A percentile compares a stretch with the other conserved stretches of the same genome.
phyloP scores from a whole-genome alignment of 2,888 invertebrate genomes.

The Pristionchus fissidentatus region DNA sequence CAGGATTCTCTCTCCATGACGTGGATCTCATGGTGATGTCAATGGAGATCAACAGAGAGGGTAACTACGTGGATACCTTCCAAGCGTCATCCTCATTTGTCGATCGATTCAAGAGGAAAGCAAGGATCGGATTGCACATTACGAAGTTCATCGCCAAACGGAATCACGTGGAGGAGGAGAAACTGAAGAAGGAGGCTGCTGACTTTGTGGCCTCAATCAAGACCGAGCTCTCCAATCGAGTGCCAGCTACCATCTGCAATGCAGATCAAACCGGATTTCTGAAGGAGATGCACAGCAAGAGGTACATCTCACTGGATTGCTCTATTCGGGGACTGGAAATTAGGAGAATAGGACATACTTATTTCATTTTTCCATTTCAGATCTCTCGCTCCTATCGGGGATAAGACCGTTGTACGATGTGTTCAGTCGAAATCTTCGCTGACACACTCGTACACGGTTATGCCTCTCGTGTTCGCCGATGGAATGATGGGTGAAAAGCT shows the following conservation, averaged over 20 bases:
- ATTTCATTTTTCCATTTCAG: neutral
- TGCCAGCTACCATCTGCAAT: neutral
- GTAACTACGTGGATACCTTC: neutral
- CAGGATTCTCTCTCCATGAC: conserved; percentile 13
- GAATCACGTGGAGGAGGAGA: neutral
- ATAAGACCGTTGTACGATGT: neutral
- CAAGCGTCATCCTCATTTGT: neutral
- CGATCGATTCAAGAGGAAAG: neutral
- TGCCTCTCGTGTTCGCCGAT: conserved; percentile 51
- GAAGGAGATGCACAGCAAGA: neutral
- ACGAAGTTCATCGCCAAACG: conserved; percentile 1
- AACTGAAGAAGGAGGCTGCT: neutral
- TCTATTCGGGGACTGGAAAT: neutral
- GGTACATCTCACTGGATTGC: neutral
- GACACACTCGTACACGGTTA: conserved; percentile 44
- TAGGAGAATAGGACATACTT: neutral
- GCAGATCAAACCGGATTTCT: conserved; percentile 18
- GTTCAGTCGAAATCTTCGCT: neutral
- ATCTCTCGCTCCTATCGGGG: conserved; percentile 4
- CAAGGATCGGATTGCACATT: neutral
- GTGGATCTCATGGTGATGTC: neutral
- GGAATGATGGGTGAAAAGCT: conserved; percentile 47
- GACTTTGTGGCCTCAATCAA: neutral
- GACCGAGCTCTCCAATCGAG: neutral
- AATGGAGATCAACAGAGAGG: neutral